Conservation (phyloP, 1,140 invertebrate species). For the Zaprionus vittiger region DNA sequence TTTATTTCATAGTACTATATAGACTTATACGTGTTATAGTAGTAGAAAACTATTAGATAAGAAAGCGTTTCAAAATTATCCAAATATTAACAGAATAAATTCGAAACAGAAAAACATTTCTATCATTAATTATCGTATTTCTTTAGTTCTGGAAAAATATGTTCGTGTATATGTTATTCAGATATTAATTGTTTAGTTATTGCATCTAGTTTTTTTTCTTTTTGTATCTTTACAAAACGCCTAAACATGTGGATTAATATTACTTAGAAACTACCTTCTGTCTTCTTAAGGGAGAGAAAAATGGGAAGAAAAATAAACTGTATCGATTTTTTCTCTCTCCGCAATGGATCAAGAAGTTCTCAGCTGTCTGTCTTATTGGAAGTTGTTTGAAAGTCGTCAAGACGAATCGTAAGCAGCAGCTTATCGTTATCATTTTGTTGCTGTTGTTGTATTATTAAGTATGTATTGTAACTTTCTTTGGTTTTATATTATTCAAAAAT, state of each 20-base stretch:
- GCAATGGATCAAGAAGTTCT: constrained; percentile 16
- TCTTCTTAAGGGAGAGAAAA: constrained; percentile 1
- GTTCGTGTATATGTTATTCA: constrained; percentile 14
- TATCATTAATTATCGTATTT: constrained; percentile 9
- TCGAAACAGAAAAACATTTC: constrained; percentile 3
- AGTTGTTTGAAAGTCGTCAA: constrained; percentile 54
- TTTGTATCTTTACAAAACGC: constrained; percentile 42
- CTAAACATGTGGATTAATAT: constrained; percentile 29
- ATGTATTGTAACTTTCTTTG: constrained; percentile 33
- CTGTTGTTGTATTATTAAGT: constrained; percentile 40
- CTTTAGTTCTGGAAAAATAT: constrained; percentile 26
- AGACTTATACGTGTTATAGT: constrained; percentile 23
- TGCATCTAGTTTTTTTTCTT: constrained; percentile 32
- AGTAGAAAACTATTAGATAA: constrained; percentile 16
- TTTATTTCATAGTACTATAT: constrained; percentile 25
- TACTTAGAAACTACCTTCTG: constrained; percentile 3
- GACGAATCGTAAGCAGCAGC: constrained; percentile 67
- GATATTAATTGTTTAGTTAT: constrained; percentile 27
- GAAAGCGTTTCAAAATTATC: constrained; percentile 15
- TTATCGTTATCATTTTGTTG: constrained; percentile 30
- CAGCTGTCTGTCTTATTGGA: constrained; percentile 61
- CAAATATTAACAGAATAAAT: constrained; percentile 5
- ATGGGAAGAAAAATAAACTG: constrained; percentile 6
- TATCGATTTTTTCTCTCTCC: constrained; percentile 18
- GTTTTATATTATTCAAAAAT: constrained; percentile 64